Evolutionary conservation across 2,888 invertebrate genomes (phyloP).

Genomic region (Alloscopus bannaensis): DNA sequence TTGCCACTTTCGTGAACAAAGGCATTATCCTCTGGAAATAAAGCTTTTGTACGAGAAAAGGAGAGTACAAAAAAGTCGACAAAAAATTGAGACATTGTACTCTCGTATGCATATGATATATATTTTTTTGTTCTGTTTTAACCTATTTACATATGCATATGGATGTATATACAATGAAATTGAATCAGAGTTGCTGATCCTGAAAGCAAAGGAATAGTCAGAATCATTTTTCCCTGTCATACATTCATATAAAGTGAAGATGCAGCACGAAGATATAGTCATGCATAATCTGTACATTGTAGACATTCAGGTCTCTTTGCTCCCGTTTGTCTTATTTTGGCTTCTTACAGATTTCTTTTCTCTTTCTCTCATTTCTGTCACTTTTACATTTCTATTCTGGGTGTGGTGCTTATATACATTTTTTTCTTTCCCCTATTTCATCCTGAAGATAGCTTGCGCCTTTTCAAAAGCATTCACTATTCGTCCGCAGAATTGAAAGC

Average conservation of each 20-base stretch:
- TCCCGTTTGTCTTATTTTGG: conserved; percentile 38
- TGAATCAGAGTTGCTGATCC: conserved; percentile 56
- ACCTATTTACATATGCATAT: conserved; percentile 29
- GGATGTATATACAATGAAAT: conserved; percentile 34
- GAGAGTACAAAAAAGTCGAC: not conserved
- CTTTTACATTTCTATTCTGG: conserved; percentile 9
- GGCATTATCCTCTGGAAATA: conserved; percentile 42
- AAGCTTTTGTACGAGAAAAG: conserved; percentile 54
- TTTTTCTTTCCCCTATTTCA: conserved; percentile 11
- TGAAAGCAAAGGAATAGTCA: conserved; percentile 43
- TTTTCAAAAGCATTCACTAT: conserved; percentile 4
- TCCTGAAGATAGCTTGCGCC: not conserved
- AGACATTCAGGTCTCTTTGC: conserved; percentile 1
- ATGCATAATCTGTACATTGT: conserved; percentile 8
- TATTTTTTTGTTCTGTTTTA: conserved; percentile 28
- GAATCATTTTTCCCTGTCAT: conserved; percentile 51
- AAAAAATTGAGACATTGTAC: conserved; percentile 11
- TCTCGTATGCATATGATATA: conserved; percentile 1
- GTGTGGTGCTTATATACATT: conserved; percentile 4
- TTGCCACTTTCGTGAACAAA: conserved; percentile 44
- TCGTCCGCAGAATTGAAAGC: not conserved
- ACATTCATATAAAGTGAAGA: not conserved
- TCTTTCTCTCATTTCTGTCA: not conserved
- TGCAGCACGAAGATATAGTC: not conserved
- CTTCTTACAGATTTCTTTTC: not conserved